phyloP scores from a whole-genome alignment of 2,113 vertebrate species.

The Tetraodon nigroviridis region DNA sequence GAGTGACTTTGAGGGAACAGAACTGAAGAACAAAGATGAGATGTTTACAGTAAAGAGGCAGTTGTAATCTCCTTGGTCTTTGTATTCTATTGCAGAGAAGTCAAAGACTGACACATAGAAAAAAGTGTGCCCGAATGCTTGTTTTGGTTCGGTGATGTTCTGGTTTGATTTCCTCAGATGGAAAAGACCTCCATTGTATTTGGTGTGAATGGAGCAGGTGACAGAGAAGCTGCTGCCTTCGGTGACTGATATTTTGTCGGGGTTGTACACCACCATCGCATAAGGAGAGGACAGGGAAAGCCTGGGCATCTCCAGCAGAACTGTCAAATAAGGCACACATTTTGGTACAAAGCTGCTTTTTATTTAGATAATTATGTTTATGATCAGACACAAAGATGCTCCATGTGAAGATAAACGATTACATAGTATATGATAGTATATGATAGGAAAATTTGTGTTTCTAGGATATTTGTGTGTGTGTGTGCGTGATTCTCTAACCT shows the following conservation, averaged over 20 bases:
- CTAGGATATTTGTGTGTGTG: too few relatives aligned
- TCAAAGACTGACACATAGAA: slow-evolving; percentile 55
- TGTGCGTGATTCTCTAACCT: too few relatives aligned
- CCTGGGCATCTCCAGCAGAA: slow-evolving; percentile 51
- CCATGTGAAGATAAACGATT: too few relatives aligned
- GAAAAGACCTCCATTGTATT: slow-evolving; percentile 47
- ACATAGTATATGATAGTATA: too few relatives aligned
- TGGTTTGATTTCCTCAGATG: slow-evolving; percentile 30
- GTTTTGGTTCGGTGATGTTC: slow-evolving; percentile 1
- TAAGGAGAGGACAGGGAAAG: slow-evolving; percentile 52
- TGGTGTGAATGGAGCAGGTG: slow-evolving; percentile 51
- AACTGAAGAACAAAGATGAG: slow-evolving; percentile 37
- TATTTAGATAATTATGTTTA: neutral
- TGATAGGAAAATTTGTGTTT: too few relatives aligned
- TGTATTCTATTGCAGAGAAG: slow-evolving; percentile 31
- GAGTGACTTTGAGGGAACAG: slow-evolving; percentile 49
- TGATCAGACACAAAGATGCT: neutral
- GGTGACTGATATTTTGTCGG: slow-evolving; percentile 40
- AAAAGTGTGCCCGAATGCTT: slow-evolving; percentile 33
- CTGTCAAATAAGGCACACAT: slow-evolving; percentile 25
- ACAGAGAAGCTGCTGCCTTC: slow-evolving; percentile 51
- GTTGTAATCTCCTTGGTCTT: slow-evolving; percentile 45
- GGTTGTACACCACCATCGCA: slow-evolving; percentile 54
- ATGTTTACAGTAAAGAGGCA: slow-evolving; percentile 55
- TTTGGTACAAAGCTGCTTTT: neutral